These are phyloP conservation scores for Acyrthosiphon pisum DNA, from an alignment of 1,140 invertebrate species.

Conservation along the genomic window DNA sequence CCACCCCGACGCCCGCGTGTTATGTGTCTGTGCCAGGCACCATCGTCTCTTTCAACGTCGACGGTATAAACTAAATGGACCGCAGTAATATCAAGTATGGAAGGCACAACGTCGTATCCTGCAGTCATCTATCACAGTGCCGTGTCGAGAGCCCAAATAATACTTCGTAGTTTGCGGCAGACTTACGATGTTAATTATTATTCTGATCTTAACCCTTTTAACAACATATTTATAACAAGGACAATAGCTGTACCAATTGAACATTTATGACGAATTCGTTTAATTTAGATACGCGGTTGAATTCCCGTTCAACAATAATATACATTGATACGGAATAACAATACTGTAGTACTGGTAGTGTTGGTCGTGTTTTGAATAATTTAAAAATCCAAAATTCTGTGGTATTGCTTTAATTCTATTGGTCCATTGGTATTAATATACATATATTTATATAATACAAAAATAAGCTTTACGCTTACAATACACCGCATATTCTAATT, in stretches of 20 bases:
- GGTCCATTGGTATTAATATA: background rate
- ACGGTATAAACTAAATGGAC: conserved; percentile 7
- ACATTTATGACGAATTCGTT: background rate
- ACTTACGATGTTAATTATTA: background rate
- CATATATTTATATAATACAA: too few relatives aligned
- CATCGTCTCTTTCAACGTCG: background rate
- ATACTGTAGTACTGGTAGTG: background rate
- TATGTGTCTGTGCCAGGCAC: background rate
- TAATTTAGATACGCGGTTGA: background rate
- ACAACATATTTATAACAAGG: conserved; percentile 1
- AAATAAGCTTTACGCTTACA: too few relatives aligned
- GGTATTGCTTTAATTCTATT: background rate
- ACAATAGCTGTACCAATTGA: background rate
- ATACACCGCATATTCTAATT: background rate
- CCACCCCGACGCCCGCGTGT: background rate
- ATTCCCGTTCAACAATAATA: background rate
- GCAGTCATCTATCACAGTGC: background rate
- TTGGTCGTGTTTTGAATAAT: conserved; percentile 15
- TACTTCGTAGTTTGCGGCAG: background rate
- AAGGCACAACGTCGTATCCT: background rate
- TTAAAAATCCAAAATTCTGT: background rate
- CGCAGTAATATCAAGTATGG: background rate
- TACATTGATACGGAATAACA: background rate
- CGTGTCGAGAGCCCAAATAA: background rate
- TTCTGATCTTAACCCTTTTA: conserved; percentile 5